Percentiles rank a stretch among this genome's conserved stretches.
Evolutionary conservation across 2,797 vertebrate species (phyloP).

Genomic region (Amazona finschi): DNA sequence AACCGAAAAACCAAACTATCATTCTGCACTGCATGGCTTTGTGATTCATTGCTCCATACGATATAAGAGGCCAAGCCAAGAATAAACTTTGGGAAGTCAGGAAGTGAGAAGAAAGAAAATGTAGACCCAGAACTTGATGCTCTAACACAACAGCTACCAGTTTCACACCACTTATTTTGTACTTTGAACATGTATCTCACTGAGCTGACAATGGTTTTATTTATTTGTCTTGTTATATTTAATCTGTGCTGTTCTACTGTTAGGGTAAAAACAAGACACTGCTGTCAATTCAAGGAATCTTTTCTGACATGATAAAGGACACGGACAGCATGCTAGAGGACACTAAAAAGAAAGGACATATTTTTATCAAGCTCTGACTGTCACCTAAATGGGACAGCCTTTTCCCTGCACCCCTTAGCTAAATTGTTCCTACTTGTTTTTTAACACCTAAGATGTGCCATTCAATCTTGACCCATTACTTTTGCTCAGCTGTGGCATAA

Average conservation of each 20-base stretch:
- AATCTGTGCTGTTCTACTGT: slow-evolving; percentile 38
- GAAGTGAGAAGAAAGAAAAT: slow-evolving; percentile 15
- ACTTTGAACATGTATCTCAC: background rate
- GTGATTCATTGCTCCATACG: background rate
- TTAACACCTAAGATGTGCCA: background rate
- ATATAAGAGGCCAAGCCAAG: background rate
- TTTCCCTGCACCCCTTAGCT: background rate
- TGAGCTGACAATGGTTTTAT: slow-evolving; percentile 28
- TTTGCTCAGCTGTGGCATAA: background rate
- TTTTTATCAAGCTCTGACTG: background rate
- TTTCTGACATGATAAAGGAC: slow-evolving; percentile 6
- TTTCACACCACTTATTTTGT: background rate
- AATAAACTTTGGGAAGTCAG: slow-evolving; percentile 12
- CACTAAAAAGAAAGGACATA: background rate
- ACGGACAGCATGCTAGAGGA: background rate
- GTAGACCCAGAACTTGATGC: background rate
- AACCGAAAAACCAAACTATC: background rate
- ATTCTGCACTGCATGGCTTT: background rate
- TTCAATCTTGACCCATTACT: background rate
- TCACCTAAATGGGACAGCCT: background rate
- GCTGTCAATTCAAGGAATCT: slow-evolving; percentile 45
- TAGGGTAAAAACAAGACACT: slow-evolving; percentile 3
- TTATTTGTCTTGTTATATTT: slow-evolving; percentile 55
- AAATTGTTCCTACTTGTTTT: background rate
- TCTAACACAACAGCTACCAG: background rate